Percentiles rank a stretch among this genome's conserved stretches.
phyloP scores from a whole-genome alignment of 2,797 vertebrate genomes.

The Octomys mimax region DNA sequence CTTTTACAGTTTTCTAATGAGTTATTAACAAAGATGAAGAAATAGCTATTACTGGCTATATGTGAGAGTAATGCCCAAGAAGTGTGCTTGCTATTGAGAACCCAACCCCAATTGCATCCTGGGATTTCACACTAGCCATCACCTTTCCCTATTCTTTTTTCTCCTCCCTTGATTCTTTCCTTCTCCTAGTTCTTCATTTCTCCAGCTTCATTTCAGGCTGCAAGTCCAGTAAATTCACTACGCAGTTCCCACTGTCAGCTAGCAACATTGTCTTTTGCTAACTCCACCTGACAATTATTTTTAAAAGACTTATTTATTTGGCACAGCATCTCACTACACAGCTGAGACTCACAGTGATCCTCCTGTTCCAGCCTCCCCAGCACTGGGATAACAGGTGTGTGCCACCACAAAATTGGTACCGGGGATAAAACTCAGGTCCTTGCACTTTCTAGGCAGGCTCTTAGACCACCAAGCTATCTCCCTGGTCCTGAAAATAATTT shows the following conservation, averaged over 20 bases:
- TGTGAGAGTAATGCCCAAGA: constrained; percentile 69
- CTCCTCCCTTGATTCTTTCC: neutral
- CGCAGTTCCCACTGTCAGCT: neutral
- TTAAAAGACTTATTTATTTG: neutral
- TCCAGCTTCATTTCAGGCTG: neutral
- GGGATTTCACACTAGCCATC: neutral
- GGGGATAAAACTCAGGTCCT: too few species aligned
- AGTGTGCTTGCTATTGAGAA: constrained; percentile 55
- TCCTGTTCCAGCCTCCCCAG: too few species aligned
- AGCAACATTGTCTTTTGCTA: neutral
- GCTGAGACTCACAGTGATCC: too few species aligned
- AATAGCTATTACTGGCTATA: constrained; percentile 62
- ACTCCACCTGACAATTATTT: constrained; percentile 35
- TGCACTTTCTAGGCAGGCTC: too few species aligned
- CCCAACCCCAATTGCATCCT: constrained; percentile 35
- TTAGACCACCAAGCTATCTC: too few species aligned
- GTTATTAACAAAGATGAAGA: constrained; percentile 71
- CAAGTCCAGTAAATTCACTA: neutral
- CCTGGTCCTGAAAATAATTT: neutral
- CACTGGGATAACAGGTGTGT: too few species aligned
- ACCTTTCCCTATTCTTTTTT: neutral
- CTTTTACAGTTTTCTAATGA: constrained; percentile 59
- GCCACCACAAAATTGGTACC: too few species aligned
- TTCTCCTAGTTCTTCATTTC: neutral
- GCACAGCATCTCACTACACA: too few species aligned